Evolutionary conservation across 1,140 invertebrate species (phyloP).

Genomic region (Drosophila ananassae): DNA sequence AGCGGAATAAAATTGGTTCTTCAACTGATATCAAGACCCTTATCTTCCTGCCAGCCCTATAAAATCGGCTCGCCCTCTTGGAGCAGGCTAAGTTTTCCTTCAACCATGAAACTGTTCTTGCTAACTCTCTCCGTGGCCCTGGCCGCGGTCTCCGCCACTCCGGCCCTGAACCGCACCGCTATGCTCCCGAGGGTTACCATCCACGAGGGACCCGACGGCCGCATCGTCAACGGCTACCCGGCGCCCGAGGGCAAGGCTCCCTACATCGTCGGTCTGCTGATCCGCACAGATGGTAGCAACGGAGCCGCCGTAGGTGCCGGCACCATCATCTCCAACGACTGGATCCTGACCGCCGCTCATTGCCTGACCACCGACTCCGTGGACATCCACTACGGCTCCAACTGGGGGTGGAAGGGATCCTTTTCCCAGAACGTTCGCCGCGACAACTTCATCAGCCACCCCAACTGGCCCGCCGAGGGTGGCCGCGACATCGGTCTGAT

Average conservation of each 20-base stretch:
- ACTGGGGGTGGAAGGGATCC: constrained; percentile 38
- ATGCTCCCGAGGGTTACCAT: constrained; percentile 6
- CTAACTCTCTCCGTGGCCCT: constrained; percentile 1
- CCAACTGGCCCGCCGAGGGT: constrained; percentile 45
- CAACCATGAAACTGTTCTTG: constrained; percentile 5
- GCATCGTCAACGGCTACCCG: constrained; percentile 59
- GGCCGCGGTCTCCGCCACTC: constrained; percentile 25
- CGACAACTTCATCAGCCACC: constrained; percentile 53
- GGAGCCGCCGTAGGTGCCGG: constrained; percentile 85
- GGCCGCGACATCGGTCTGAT: constrained; percentile 62
- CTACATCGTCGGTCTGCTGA: constrained; percentile 84
- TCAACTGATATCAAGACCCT: neutral
- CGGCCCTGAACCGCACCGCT: constrained; percentile 14
- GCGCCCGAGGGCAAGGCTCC: constrained; percentile 84
- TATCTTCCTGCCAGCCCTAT: neutral
- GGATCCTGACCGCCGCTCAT: constrained; percentile 87
- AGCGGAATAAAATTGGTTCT: neutral
- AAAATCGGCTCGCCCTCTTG: neutral
- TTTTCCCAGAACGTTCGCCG: constrained; percentile 44
- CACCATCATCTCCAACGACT: constrained; percentile 85
- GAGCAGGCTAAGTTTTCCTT: constrained; percentile 6
- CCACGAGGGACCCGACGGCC: constrained; percentile 8
- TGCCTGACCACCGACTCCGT: constrained; percentile 78
- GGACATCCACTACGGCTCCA: constrained; percentile 68
- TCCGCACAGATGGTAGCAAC: constrained; percentile 71